Base-by-base conservation (phyloP, 2,113 vertebrate species). In the Gymnogyps californianus region DNA sequence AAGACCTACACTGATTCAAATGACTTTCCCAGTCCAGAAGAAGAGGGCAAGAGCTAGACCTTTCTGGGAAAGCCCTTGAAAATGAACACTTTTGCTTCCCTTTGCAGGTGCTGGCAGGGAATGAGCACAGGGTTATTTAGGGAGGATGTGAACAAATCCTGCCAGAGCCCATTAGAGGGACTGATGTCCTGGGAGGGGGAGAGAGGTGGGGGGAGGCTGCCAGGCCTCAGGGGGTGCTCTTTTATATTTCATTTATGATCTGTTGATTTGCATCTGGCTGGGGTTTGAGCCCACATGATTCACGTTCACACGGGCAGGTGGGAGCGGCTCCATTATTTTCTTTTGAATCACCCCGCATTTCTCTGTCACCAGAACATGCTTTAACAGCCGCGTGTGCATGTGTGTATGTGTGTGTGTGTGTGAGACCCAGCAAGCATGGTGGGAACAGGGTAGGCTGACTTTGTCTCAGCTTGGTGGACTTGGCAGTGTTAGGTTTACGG, bases 311-410 rank as follows among this genome's bases (percentile, higher is more conserved):
- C 0, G 2, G 65, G 81, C 44, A 83, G 77, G 89, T 96, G 83
- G 96, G 95, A 97, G 87, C 8, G 34, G 86, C 81, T 91, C 77
- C 70, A 70, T 95, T 84, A 40, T 69, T 97, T 89, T 91, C 87
- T 79, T 89, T 84, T 95, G 95, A 96, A 83, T 97, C 96, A 97
- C 69, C 32, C 52, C 64, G 18, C 77, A 10, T 71, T 79, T 94
- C 87, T 81, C 52, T 94, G 83, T 87, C 93, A 87, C 89, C 54
- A 71, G 66, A 94, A 69, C 87, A 25, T n/a, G 89, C 78, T 89
- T 77, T 42, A 94, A 71, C 91, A 87, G 83, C 74, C 76, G 31
- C 16, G 2, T 85, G 54, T 14, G 2, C 4, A 0, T 26, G 26
- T 28, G 20, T 9, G 12, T 54, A 57, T 19, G 36, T 32, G 69